Base-by-base conservation (phyloP, 2,797 vertebrate genomes). In the Peromyscus melanophrys region DNA sequence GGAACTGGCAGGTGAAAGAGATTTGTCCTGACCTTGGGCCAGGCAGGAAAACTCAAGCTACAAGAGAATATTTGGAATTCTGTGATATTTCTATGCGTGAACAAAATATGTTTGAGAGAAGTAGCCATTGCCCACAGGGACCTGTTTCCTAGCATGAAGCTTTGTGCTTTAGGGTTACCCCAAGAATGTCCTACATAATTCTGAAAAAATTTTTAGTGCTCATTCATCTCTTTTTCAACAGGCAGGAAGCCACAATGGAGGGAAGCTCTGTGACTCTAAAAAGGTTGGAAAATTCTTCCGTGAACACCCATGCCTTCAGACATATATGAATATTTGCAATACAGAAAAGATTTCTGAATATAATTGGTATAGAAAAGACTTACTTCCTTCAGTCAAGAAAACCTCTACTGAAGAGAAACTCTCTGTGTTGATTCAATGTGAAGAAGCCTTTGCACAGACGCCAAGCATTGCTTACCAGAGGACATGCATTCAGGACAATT, bases 221-320 rank as follows among this genome's bases (percentile, higher is more conserved):
- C 88, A 81, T 83, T 97, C 63, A 80, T 94, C 87, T 21, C 87
- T 97, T 55, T 90, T 25, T 88, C 55, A 93, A 55, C n/a, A 97
- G 90, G 65, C 55, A 34, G 34, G 59, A 59, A 92, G 57, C 80
- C 92, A 97, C 82, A 95, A 6, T 10, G 92, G 80, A 75, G 91
- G 73, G 25, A 94, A 95, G 5, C 96, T 94, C 0, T 97, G 76
- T 67, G 90, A 96, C 29, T 95, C 92, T 46, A 77, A 86, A 12
- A 67, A 93, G 1, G 92, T 92, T 78, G 65, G 86, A 31, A 97
- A 97, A 86, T 83, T 96, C 77, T 97, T 97, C 43, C 92, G 90
- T 59, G 95, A 97, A 69, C 90, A 88, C 43, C 94, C 88, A 4
- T 86, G 95, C 80, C 94, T 98, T 17, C 94, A 96, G 52, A 93